Base-by-base conservation (phyloP, 1,140 invertebrate genomes). In the Paraescarpia echinospica region DNA sequence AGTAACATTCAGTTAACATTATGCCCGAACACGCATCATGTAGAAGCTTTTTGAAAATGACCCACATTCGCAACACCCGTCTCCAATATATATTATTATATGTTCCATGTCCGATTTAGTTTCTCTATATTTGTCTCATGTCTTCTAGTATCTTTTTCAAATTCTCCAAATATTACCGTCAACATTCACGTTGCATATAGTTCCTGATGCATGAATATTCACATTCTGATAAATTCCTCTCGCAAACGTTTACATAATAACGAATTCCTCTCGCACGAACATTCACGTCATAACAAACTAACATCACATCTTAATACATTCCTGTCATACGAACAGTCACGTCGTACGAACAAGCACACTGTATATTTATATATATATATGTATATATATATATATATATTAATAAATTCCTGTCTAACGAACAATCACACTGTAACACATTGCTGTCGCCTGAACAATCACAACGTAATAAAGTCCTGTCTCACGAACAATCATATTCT, bases 401-500 rank as follows among this genome's bases (percentile, higher is more conserved):
- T 48, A 48, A 48, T 51, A 18, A 51, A 51, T 51, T 51, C 48
- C 48, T 51, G 48, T 8, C 48, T 8, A 8, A 51, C 59, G 59
- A 77, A 77, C 59, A 77, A 14, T 77, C 59, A 77, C 27, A 77
- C 4, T 27, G 2, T 77, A 77, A 18, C 22, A 18, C 8, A 77
- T 77, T 27, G 8, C 59, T 77, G 59, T 77, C 59, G 9, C 59
- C 8, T 18, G 22, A 12, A 77, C 59, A 77, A 27, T 77, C 59
- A 31, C 22, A 77, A 12, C 22, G 18, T 77, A 77, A 77, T 27
- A 27, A 77, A 27, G 8, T 77, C 1, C 0, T 77, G 9, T 77
- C 59, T 6, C 59, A 77, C 59, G 59, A 77, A 77, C 22, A 77
- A 5, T 91, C 91, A 93, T 41, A 92, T 34, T 34, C 34, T 31